A percentile compares a stretch with the other conserved stretches of the same genome.
Conservation (phyloP, 2,113 vertebrate species). For the Chlorocebus sabaeus region DNA sequence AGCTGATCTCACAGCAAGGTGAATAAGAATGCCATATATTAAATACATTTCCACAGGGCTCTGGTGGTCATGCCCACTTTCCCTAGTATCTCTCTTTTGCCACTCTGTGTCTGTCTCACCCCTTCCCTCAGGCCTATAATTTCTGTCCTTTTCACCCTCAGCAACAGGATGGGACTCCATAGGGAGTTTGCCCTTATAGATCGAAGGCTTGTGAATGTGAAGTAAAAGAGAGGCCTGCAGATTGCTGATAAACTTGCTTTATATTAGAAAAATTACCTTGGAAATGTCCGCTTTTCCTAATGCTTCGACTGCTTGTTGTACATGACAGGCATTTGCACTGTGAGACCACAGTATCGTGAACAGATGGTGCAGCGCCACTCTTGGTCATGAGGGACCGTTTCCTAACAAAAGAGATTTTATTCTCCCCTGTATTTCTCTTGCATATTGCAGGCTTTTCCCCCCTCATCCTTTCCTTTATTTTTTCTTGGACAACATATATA, state of each 20-base stretch:
- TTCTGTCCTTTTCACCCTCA: background rate
- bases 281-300: conserved; percentile 57
- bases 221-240: background rate
- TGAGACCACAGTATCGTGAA: conserved; percentile 40
- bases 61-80: background rate
- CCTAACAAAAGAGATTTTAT: conserved; percentile 55
- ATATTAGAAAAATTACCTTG: conserved; percentile 41
- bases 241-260: background rate
- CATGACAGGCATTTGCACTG: conserved; percentile 44
- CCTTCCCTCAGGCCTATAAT: background rate
- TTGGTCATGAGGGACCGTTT: conserved; percentile 60
- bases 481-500: background rate
- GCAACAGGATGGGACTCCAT: background rate
- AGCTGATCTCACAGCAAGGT: conserved; percentile 4
- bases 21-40: background rate
- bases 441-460: background rate
- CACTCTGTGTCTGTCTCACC: background rate
- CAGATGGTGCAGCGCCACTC: conserved; percentile 57
- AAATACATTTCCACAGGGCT: background rate
- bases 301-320: conserved; percentile 48
- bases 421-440: conserved; percentile 52
- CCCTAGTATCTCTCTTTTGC: background rate
- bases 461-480: background rate
- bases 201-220: background rate
- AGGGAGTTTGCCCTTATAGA: background rate